Conservation (phyloP, 2,888 invertebrate genomes). For the Archips xylosteana region DNA sequence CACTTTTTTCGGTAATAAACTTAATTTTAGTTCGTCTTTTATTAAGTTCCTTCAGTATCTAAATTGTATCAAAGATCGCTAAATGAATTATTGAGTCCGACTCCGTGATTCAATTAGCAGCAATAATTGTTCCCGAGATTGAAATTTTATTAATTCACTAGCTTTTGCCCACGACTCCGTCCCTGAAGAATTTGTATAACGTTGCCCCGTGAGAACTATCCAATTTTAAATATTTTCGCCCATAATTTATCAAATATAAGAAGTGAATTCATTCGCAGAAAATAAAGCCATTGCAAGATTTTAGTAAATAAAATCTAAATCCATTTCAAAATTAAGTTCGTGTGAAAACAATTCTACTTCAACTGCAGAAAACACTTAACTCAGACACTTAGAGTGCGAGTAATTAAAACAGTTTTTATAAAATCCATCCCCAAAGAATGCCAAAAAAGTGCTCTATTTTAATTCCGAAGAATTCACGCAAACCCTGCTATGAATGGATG, state of each 20-base stretch:
- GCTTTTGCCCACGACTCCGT: too few relatives aligned
- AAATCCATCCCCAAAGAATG: conserved; percentile 14
- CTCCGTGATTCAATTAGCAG: not conserved
- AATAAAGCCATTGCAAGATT: too few relatives aligned
- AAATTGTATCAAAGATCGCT: not conserved
- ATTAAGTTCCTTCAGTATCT: not conserved
- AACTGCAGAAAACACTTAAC: conserved; percentile 3
- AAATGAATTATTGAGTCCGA: conserved; percentile 8
- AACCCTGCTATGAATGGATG: conserved; percentile 16
- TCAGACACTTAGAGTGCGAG: conserved; percentile 10
- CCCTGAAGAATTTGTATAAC: too few relatives aligned
- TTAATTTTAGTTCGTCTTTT: not conserved
- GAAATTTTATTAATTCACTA: not conserved
- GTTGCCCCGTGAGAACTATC: too few relatives aligned
- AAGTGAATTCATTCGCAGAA: too few relatives aligned
- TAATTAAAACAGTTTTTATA: conserved; percentile 34
- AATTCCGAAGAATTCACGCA: conserved; percentile 22
- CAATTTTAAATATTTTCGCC: too few relatives aligned
- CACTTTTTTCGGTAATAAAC: not conserved
- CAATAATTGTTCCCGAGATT: not conserved
- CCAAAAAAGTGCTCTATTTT: conserved; percentile 27
- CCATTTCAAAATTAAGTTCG: not conserved
- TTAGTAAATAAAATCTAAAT: not conserved
- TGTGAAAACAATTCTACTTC: not conserved
- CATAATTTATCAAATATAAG: too few relatives aligned